Base-by-base conservation (phyloP, 2,888 invertebrate genomes). In the Camptogramma bilineatum region DNA sequence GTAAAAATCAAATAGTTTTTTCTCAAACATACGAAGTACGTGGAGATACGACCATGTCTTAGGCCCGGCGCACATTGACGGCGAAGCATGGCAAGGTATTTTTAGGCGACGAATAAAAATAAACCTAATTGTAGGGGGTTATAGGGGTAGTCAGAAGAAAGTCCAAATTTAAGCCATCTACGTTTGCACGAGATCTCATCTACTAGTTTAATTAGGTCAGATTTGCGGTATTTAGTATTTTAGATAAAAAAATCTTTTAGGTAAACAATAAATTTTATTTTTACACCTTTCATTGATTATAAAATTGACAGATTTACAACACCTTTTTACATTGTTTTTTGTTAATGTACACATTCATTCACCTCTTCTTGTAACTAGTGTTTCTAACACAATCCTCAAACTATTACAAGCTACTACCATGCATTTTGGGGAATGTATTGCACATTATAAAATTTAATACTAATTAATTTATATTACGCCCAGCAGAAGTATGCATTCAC, bases 381-480 rank as follows among this genome's bases (percentile, higher is more conserved):
- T 51, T 62, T 52, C 53, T 48, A 59, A 68, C 57, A 70, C 31
- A 62, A 69, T 62, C 47, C 67, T 74, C 61, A 70, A 72, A 64
- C 68, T 64, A 61, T 70, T 71, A 78, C 68, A 76, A 69, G 64
- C 68, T 79, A 79, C 76, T 73, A 71, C 64, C 72, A 81, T 83
- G 74, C 67, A 82, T 81, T 82, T 83, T 82, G 84, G 85, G 87
- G 87, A 87, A 86, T 87, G 87, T 87, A 83, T 85, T 84, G 82
- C 83, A 86, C 83, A 74, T 73, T 62, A 67, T 70, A 68, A 70
- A 76, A 63, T 65, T 52, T 71, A 64, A 61, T 62, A 65, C 69
- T 71, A 65, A 69, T 71, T 67, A 50, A 63, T 48, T 21, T 39
- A 48, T 55, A 61, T 39, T 42, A 53, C 50, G 57, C 24, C 50